These are phyloP conservation scores for Drosophila murphyi DNA, from an alignment of 1,140 invertebrate species.

Conservation along the genomic window DNA sequence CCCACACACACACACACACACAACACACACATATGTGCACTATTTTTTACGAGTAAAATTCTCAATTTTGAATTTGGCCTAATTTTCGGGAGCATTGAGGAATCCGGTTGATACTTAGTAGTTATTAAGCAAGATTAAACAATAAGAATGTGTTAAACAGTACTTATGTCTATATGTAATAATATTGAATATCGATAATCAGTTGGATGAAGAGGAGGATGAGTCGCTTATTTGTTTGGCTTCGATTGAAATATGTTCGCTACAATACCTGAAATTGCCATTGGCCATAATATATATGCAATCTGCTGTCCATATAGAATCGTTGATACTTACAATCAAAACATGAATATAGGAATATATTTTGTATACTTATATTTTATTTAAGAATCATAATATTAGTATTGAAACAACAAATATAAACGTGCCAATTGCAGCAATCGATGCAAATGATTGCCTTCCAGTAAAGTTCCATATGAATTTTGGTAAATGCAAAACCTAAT, in stretches of 20 bases:
- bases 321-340: conserved; percentile 40
- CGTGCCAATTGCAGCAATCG: conserved; percentile 67
- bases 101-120: conserved; percentile 34
- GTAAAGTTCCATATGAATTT: conserved; percentile 64
- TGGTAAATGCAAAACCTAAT: conserved; percentile 54
- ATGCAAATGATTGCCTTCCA: conserved; percentile 50
- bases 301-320: conserved; percentile 13
- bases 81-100: background rate
- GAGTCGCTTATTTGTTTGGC: conserved; percentile 48
- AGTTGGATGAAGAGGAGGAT: background rate
- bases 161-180: conserved; percentile 32
- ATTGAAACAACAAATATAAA: conserved; percentile 32
- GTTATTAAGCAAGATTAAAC: conserved; percentile 32
- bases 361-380: conserved; percentile 68
- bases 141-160: conserved; percentile 15
- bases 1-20: conserved; percentile 31
- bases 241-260: conserved; percentile 56
- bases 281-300: conserved; percentile 48
- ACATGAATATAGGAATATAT: conserved; percentile 61
- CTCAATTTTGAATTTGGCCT: conserved; percentile 29
- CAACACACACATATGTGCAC: conserved; percentile 41
- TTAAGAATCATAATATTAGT: conserved; percentile 74
- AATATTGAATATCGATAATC: conserved; percentile 24
- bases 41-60: conserved; percentile 52
- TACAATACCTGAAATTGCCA: conserved; percentile 78